Base-by-base conservation (phyloP, 2,113 vertebrate species). In the Syrmaticus mikado region DNA sequence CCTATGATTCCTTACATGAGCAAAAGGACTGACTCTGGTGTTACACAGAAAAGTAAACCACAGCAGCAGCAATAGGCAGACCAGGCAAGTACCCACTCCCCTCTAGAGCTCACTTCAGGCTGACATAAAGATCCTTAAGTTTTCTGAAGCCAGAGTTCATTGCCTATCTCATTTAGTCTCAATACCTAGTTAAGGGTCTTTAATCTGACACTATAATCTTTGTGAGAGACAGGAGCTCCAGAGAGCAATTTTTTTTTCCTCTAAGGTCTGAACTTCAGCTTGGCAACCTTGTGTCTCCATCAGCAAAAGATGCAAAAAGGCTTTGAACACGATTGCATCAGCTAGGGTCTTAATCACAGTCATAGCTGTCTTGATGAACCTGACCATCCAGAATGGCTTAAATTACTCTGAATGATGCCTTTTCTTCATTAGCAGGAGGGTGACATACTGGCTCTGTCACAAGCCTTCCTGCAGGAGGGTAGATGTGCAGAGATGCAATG, bases 161-260 rank as follows among this genome's bases (percentile, higher is more conserved):
- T 86, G 27, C 27, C 38, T 74, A 8, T n/a, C 6, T 19, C 34
- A 3, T 68, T 79, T 28, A 52, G 6, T 28, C 52, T 76, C 46
- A 32, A 28, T 32, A 48, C 10, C 12, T 82, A 38, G 16, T 9
- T 73, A 71, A 75, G 22, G 28, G 41, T 8, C 65, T n/a, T 71
- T 81, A 81, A 12, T 71, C 41, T 45, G 61, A 40, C 5, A 58
- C 21, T 8, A 11, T 12, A 41, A 65, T 4, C 38, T 79, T 50
- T 58, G 24, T 67, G 36, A 53, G 18, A 68, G 14, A 28, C 2
- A 61, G 17, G 43, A 85, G 8, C 13, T 87, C 46, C 21, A 57
- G 38, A 74, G 25, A 76, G 21, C 5, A 28, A 27, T 27, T 71
- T 0, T 0, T 0, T 61, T 74, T 77, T 30, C 41, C 43, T 60